Conservation (phyloP, 2,113 vertebrate species). For the Pomatorhinus ruficollis region DNA sequence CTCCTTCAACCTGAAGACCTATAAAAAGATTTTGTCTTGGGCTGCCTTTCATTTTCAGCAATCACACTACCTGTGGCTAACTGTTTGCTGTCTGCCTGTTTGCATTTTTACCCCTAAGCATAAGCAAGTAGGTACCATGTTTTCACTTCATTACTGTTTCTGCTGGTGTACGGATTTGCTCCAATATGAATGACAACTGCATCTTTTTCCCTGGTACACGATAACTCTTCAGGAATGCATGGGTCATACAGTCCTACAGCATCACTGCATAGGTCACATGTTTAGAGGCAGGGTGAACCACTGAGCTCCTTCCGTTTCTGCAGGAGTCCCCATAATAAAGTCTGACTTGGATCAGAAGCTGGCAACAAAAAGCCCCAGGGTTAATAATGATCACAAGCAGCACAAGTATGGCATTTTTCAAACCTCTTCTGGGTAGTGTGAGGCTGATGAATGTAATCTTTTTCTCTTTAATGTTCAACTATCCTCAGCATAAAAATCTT, state of each 20-base stretch:
- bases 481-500: slow-evolving; percentile 2
- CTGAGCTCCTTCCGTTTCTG: not conserved
- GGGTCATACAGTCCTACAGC: not conserved
- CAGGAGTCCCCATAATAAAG: not conserved
- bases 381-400: slow-evolving; percentile 9
- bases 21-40: not conserved
- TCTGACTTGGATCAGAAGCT: not conserved
- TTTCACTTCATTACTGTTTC: not conserved
- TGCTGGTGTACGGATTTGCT: not conserved
- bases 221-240: not conserved
- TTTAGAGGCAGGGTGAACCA: not conserved
- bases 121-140: not conserved
- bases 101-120: not conserved
- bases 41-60: not conserved
- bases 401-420: not conserved
- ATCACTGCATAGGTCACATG: not conserved
- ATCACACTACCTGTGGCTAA: not conserved
- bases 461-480: slow-evolving; percentile 32
- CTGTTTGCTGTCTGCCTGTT: not conserved
- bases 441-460: slow-evolving; percentile 24
- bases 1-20: not conserved
- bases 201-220: not conserved
- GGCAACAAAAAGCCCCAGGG: not conserved
- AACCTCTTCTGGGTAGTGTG: not conserved
- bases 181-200: not conserved